Conservation (phyloP, 2,113 vertebrate species). For the Paradoxurus hermaphroditus region DNA sequence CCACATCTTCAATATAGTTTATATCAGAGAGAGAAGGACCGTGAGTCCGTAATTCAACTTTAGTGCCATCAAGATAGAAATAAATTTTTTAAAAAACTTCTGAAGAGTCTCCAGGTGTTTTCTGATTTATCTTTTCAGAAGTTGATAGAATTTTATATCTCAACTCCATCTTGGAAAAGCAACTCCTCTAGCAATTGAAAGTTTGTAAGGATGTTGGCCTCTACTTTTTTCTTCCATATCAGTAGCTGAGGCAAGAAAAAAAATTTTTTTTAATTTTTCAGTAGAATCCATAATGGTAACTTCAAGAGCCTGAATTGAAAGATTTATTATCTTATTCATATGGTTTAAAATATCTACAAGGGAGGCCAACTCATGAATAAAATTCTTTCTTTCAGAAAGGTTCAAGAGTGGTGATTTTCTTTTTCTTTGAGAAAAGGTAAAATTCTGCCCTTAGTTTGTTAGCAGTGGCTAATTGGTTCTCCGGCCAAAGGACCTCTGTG, state of each 20-base stretch:
- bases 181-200: not conserved
- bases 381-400: not conserved
- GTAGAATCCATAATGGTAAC: not conserved
- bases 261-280: not conserved
- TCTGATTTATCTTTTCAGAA: slow-evolving; percentile 54
- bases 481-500: not conserved
- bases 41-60: slow-evolving; percentile 19
- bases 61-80: slow-evolving; percentile 9
- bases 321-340: slow-evolving; percentile 44
- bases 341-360: slow-evolving; percentile 13
- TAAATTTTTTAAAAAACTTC: slow-evolving; percentile 18
- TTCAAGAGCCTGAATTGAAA: slow-evolving; percentile 39
- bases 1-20: slow-evolving; percentile 6
- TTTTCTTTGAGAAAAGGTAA: not conserved
- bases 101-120: slow-evolving; percentile 37
- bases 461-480: not conserved
- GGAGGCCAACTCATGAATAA: not conserved
- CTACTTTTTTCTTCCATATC: not conserved
- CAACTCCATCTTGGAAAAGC: slow-evolving; percentile 29
- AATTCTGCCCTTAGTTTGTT: not conserved
- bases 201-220: not conserved
- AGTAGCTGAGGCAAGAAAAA: not conserved
- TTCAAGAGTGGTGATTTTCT: not conserved
- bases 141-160: slow-evolving; percentile 35
- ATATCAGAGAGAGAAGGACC: not conserved